Evolutionary conservation across 2,888 invertebrate species (phyloP).

Genomic region (Aplocera efformata): DNA sequence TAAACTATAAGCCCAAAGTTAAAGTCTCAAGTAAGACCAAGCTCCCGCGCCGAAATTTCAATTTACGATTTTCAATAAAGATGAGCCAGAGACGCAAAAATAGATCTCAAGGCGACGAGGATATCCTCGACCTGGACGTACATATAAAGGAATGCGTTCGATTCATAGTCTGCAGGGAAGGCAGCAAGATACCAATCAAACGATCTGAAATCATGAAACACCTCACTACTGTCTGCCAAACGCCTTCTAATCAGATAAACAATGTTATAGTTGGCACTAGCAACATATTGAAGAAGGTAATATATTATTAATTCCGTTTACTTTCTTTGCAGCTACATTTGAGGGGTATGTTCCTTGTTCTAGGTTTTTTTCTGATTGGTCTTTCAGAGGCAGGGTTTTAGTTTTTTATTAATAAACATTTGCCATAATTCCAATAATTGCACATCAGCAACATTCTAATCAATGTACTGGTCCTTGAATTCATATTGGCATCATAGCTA

Average conservation of each 20-base stretch:
- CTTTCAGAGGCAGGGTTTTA: no score
- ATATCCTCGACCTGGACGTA: conserved; percentile 33
- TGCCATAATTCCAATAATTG: no score
- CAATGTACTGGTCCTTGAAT: no score
- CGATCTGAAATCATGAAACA: conserved; percentile 58
- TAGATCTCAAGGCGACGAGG: conserved; percentile 27
- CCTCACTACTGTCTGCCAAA: conserved; percentile 44
- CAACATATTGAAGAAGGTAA: conserved; percentile 49
- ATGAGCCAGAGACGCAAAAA: conserved; percentile 46
- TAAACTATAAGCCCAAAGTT: no score
- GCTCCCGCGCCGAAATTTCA: no score
- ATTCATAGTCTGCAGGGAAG: conserved; percentile 59
- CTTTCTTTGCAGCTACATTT: not conserved
- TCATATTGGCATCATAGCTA: not conserved
- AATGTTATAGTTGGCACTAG: conserved; percentile 50
- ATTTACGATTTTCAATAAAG: not conserved
- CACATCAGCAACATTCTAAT: no score
- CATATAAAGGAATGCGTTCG: conserved; percentile 60
- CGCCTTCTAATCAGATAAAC: conserved; percentile 40
- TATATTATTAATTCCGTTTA: not conserved
- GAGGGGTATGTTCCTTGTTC: no score
- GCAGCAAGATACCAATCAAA: conserved; percentile 65
- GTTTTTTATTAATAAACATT: no score
- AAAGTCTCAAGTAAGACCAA: no score
- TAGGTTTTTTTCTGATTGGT: no score